Base-by-base conservation (phyloP, 2,888 invertebrate genomes). In the Coelopa pilipes region DNA sequence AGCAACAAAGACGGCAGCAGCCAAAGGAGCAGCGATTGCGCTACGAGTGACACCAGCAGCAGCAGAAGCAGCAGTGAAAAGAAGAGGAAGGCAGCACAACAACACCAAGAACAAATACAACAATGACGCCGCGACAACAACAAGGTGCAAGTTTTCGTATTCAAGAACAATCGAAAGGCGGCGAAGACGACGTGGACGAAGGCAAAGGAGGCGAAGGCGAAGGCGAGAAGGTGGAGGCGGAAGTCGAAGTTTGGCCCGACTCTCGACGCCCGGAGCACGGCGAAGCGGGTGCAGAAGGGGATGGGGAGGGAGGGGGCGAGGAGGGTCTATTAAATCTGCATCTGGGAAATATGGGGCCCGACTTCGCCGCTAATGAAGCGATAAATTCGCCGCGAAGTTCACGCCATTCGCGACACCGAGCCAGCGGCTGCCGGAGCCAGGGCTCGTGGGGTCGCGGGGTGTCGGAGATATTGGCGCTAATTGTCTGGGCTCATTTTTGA, bases 151-250 rank as follows among this genome's bases (percentile, higher is more conserved):
- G 50, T 50, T 49, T 66, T 49, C 50, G 50, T 21, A 66, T 66
- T 49, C 50, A 66, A 50, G 50, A 66, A 66, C 66, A 66, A 66
- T 66, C 50, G 66, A 66, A 66, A 49, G 45, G 15, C n/a, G 34
- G 24, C 62, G 34, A 62, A 62, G 15, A 34, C 34, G 24, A 13
- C 34, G 62, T 34, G 34, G 34, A 24, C 12, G 53, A 11, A 53
- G 2, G 60, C 59, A 21, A 12, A 19, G 34, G 21, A 17, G 11
- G 0, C 57, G 2, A 15, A 11, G 11, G 57, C 13, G 21, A 17
- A n/a, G 53, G 15, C n/a, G 15, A 9, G 4, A 3, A 21, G 13
- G 19, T 19, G 21, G 11, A 17, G 12, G 0, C 57, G 57, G 57
- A 55, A 55, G 55, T n/a, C 17, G 21, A 57, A 57, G 57, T 57